Percentiles rank a stretch among this genome's conserved stretches.
Conservation (phyloP, 2,797 vertebrate species). For the Loriculus beryllinus region DNA sequence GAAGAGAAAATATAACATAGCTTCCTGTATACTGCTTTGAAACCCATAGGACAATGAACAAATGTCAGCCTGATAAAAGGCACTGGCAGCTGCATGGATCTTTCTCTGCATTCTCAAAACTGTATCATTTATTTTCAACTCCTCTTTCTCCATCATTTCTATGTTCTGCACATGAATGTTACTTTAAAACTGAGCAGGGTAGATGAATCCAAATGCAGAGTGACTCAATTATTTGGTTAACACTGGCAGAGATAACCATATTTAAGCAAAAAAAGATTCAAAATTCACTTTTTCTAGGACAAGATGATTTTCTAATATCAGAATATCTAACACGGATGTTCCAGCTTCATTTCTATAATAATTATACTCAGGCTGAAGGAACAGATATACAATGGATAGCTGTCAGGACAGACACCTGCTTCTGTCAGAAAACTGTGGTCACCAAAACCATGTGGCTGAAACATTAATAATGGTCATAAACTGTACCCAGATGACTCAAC, state of each 20-base stretch:
- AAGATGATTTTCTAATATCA: background rate
- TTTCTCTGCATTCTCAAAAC: background rate
- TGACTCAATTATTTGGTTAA: background rate
- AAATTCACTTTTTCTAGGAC: background rate
- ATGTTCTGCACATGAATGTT: background rate
- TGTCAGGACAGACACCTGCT: background rate
- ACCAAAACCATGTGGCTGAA: background rate
- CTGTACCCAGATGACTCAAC: background rate
- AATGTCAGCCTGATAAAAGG: background rate
- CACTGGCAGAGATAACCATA: background rate
- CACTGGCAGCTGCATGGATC: background rate
- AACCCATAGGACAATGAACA: background rate
- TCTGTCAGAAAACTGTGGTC: background rate
- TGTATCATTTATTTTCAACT: background rate
- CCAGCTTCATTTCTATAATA: background rate
- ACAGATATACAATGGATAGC: background rate
- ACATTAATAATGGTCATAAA: background rate
- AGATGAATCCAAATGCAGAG: background rate
- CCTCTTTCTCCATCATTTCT: background rate
- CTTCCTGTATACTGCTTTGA: background rate
- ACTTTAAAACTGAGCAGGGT: background rate
- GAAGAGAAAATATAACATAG: constrained; percentile 17
- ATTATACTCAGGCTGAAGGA: background rate
- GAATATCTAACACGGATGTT: background rate
- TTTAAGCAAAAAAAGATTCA: background rate